phyloP scores from a whole-genome alignment of 2,113 vertebrate genomes.

The Orientallactaga bullata region DNA sequence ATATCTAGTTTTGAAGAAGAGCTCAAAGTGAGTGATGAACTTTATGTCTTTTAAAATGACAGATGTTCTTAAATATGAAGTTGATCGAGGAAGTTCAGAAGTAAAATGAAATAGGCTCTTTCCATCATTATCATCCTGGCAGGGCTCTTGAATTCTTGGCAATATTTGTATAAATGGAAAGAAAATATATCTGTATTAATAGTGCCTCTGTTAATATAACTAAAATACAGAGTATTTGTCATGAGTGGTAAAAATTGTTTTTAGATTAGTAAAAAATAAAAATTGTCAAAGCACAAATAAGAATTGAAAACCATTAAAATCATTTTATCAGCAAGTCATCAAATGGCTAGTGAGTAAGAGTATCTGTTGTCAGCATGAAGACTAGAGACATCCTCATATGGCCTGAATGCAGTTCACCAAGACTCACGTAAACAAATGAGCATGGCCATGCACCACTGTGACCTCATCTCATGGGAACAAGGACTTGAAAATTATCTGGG shows the following conservation, averaged over 20 bases:
- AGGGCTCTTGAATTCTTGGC: background rate
- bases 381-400: too few species aligned
- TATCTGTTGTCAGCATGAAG: too few species aligned
- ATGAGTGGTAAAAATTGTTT: background rate
- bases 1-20: background rate
- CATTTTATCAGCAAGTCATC: background rate
- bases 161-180: background rate
- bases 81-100: background rate
- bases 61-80: background rate
- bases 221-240: background rate
- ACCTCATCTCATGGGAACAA: too few species aligned
- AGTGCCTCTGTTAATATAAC: background rate
- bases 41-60: background rate
- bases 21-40: background rate
- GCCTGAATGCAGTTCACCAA: too few species aligned
- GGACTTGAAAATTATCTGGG: too few species aligned
- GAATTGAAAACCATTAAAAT: constrained; percentile 4
- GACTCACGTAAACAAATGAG: too few species aligned
- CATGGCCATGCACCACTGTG: too few species aligned
- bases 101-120: background rate
- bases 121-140: background rate
- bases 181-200: background rate
- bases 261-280: background rate
- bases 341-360: too few species aligned
- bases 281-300: background rate